Evolutionary conservation across 2,888 invertebrate genomes (phyloP), one percentile per base, ranked within the genome.

Genomic region (Athetis lepigone): DNA sequence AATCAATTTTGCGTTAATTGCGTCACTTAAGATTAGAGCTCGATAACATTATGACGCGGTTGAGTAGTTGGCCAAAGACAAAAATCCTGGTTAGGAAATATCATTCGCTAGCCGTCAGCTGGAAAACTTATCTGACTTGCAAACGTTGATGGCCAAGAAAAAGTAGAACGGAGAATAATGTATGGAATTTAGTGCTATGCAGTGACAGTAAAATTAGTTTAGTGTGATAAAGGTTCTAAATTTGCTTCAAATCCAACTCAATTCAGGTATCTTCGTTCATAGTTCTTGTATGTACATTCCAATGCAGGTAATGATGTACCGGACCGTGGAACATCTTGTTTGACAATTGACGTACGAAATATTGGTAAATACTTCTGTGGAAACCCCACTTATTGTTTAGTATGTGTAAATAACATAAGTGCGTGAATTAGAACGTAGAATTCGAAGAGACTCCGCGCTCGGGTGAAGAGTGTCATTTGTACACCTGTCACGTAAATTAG

Each of bases 401-500:
- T 25, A 23, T 49, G 40, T 51, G 51, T 61, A 64, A 65, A 59
- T 59, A 51, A 62, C 45, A 33, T 46, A n/a, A n/a, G n/a, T 27
- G 67, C 16, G 55, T 63, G 61, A 70, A 62, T 68, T 60, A 39
- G 52, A 64, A 58, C 56, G 61, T 56, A 59, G 59, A 67, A 70
- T 64, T 68, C 47, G 37, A 60, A 60, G 57, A 52, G 46, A 46
- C 27, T 57, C 51, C 42, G 42, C 49, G 56, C 46, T 60, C 62
- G 54, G 46, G 25, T 72, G 69, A 60, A 57, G 21, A 68, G 19
- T 57, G 46, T 75, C 45, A 71, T 79, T 77, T 70, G 66, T 73
- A 75, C 67, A 79, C 57, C 75, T 77, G 79, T 69, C 79, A 75
- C 71, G 63, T 80, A 71, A 79, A 77, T 79, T 70, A 59, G 66